Percentiles rank a stretch among this genome's conserved stretches.
Evolutionary conservation across 2,113 vertebrate species (phyloP).

Genomic region (Sialia sialis): DNA sequence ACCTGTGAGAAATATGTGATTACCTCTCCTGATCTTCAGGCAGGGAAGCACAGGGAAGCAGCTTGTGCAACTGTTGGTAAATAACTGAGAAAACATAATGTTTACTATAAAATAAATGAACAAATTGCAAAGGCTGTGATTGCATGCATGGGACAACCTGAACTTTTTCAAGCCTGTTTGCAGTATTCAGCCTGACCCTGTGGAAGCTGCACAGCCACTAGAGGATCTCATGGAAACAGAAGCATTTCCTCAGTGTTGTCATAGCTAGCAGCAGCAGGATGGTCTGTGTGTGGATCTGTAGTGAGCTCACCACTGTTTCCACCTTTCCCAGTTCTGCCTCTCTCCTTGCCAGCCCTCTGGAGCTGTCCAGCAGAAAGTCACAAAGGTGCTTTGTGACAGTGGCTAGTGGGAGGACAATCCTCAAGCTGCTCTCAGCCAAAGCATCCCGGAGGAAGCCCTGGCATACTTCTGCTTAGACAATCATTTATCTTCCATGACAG

Average conservation of each 20-base stretch:
- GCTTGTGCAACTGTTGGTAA: not conserved
- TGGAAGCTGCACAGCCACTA: not conserved
- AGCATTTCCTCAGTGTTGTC: not conserved
- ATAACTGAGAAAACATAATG: not conserved
- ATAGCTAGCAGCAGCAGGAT: not conserved
- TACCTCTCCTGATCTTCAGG: not conserved
- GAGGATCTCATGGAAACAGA: not conserved
- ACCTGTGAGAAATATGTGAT: not conserved
- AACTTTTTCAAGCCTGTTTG: not conserved
- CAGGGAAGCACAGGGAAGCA: not conserved
- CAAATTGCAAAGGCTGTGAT: not conserved
- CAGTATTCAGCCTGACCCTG: not conserved
- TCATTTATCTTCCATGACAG: not conserved
- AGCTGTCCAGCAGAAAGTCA: slow-evolving; percentile 24
- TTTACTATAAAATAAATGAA: not conserved
- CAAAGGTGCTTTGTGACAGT: not conserved
- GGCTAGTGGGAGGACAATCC: not conserved
- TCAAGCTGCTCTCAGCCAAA: not conserved
- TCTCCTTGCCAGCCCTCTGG: not conserved
- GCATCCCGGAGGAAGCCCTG: not conserved
- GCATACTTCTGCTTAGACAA: not conserved
- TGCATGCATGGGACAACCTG: not conserved
- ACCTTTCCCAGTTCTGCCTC: not conserved
- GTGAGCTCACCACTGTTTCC: accelerated
- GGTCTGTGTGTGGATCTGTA: not conserved